Base-by-base conservation (phyloP, 2,113 vertebrate genomes). In the Anoura caudifer region DNA sequence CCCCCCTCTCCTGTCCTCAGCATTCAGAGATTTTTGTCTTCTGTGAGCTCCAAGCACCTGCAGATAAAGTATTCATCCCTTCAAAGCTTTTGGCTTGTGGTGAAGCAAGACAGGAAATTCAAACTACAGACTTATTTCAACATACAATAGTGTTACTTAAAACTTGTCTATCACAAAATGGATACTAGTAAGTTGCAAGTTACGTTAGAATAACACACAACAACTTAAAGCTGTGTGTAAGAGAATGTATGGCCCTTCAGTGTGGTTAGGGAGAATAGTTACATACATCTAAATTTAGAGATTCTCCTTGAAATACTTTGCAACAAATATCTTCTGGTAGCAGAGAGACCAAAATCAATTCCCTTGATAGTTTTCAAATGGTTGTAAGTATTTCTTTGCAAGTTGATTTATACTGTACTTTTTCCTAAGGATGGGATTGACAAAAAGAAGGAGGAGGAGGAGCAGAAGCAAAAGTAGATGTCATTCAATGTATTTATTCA, bases 231-330 rank as follows among this genome's bases (percentile, higher is more conserved):
- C 41, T 33, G 1, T 16, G 73, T 17, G 2, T 16, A 24, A 33
- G 38, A 75, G 38, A 2, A 19, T 6, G n/a, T 15, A 28, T 31
- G 14, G 19, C 20, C 36, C 17, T 6, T 63, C 1, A 0, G 6
- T 10, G 6, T 47, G 70, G 52, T 8, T 61, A 45, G 12, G 1
- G 9, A 7, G 5, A 26, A 45, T 8, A 19, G 54, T 19, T 50
- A 31, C 10, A 20, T 28, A 24, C 15, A 36, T 28, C 11, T n/a
- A 12, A 47, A 43, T 5, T 28, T 36, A 45, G 28, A 31, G 3
- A 31, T 45, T 59, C 22, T 28, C 15, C 14, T 12, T 28, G 36
- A 26, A n/a, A 12, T 22, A 63, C 13, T 50, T 4, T n/a, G 7
- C 54, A 28, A n/a, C 2, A 14, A 45, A 17, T 12, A 14, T 24